A percentile compares a stretch with the other conserved stretches of the same genome.
phyloP scores from a whole-genome alignment of 2,113 vertebrate species.

The Diglossa brunneiventris region DNA sequence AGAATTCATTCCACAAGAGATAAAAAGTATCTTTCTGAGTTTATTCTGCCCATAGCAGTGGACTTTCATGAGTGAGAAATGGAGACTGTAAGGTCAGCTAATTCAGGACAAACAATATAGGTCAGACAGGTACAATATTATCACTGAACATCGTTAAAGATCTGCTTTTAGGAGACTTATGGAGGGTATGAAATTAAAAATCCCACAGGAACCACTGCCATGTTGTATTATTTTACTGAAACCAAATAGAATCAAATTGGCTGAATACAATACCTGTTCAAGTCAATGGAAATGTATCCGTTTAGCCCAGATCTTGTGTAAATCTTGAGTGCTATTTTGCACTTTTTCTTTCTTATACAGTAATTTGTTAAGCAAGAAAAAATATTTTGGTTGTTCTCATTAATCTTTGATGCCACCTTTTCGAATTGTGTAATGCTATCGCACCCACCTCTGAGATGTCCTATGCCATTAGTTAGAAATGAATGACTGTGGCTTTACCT shows the following conservation, averaged over 20 bases:
- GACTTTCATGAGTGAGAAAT: neutral
- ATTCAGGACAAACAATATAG: neutral
- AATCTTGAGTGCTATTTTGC: neutral
- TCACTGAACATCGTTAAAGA: neutral
- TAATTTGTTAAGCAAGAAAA: neutral
- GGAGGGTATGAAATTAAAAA: neutral
- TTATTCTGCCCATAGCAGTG: neutral
- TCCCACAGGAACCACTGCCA: neutral
- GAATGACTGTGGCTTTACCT: neutral
- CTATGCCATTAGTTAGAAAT: neutral
- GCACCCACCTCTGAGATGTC: neutral
- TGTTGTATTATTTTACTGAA: neutral
- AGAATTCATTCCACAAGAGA: neutral
- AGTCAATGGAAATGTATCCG: neutral
- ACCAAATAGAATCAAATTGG: neutral
- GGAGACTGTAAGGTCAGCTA: neutral
- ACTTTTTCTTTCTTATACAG: neutral
- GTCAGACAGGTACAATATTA: neutral
- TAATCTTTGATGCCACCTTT: neutral
- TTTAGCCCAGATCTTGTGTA: neutral
- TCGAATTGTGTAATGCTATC: neutral
- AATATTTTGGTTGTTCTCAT: neutral
- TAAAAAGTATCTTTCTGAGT: neutral
- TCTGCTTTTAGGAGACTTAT: neutral
- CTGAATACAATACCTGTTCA: neutral